Percentiles rank a stretch among this genome's conserved stretches.
Evolutionary conservation across 2,113 vertebrate species (phyloP).

Genomic region (Larimichthys polyactis): DNA sequence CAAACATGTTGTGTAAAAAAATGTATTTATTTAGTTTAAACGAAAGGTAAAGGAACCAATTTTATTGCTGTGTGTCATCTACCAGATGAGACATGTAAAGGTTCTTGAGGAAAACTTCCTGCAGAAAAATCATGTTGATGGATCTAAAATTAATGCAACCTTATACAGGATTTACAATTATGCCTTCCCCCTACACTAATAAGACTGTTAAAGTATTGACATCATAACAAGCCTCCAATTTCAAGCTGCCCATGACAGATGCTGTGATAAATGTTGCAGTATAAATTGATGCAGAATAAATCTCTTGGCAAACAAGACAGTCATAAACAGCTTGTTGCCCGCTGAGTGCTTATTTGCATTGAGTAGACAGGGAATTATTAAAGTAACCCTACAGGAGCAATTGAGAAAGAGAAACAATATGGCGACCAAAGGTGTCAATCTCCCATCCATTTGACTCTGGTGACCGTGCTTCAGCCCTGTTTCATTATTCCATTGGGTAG

Average conservation of each 20-base stretch:
- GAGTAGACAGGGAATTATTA: conserved; percentile 54
- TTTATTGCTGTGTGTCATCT: conserved; percentile 10
- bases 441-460: background rate
- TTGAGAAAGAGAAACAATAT: background rate
- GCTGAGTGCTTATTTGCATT: conserved; percentile 67
- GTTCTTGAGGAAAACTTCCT: conserved; percentile 19
- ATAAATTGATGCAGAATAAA: conserved; percentile 72
- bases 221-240: conserved; percentile 54
- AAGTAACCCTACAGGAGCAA: conserved; percentile 34
- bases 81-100: conserved; percentile 21
- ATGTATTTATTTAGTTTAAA: conserved; percentile 34
- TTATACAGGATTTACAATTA: conserved; percentile 58
- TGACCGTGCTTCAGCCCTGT: conserved; percentile 1
- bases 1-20: background rate
- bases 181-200: conserved; percentile 41
- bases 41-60: conserved; percentile 27
- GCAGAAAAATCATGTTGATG: conserved; percentile 18
- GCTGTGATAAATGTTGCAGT: conserved; percentile 66
- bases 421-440: background rate
- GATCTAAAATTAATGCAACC: conserved; percentile 40
- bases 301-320: conserved; percentile 61
- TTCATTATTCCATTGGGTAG: conserved; percentile 29
- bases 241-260: conserved; percentile 61
- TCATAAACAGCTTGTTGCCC: conserved; percentile 65
- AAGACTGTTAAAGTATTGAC: conserved; percentile 58